A percentile compares a stretch with the other conserved stretches of the same genome.
Conservation (phyloP, 1,140 invertebrate genomes). For the Drosophila serrata region DNA sequence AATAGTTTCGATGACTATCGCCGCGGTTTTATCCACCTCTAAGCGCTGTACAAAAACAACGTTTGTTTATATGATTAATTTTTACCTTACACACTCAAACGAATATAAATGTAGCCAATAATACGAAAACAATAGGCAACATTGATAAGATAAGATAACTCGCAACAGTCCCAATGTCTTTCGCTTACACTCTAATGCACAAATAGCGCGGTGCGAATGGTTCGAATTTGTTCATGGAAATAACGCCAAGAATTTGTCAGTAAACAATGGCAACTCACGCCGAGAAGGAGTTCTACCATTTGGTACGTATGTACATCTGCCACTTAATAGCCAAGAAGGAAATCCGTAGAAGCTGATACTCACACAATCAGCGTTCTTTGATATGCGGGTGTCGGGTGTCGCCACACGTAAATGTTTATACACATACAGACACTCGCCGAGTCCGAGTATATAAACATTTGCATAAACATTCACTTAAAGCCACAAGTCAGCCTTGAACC, state of each 20-base stretch:
- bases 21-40: slow-evolving; percentile 1
- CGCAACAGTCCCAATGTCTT: slow-evolving; percentile 24
- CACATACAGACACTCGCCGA: slow-evolving; percentile 1
- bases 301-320: slow-evolving; percentile 41
- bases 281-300: slow-evolving; percentile 53
- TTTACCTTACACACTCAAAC: slow-evolving; percentile 28
- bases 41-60: slow-evolving; percentile 24
- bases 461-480: slow-evolving; percentile 16
- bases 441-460: slow-evolving; percentile 12
- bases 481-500: slow-evolving; percentile 29
- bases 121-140: slow-evolving; percentile 46
- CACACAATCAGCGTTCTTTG: slow-evolving; percentile 9
- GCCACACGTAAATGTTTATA: slow-evolving; percentile 7
- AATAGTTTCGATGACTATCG: neutral
- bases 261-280: slow-evolving; percentile 57
- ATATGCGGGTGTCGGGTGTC: slow-evolving; percentile 8
- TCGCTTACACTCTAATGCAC: slow-evolving; percentile 25
- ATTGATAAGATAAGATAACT: slow-evolving; percentile 51
- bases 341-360: neutral
- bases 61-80: slow-evolving; percentile 45
- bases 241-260: slow-evolving; percentile 18
- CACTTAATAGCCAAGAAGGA: neutral
- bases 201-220: slow-evolving; percentile 31
- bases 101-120: slow-evolving; percentile 34
- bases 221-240: slow-evolving; percentile 39